Evolutionary conservation across 2,113 vertebrate species (phyloP).

Genomic region (Uria lomvia): DNA sequence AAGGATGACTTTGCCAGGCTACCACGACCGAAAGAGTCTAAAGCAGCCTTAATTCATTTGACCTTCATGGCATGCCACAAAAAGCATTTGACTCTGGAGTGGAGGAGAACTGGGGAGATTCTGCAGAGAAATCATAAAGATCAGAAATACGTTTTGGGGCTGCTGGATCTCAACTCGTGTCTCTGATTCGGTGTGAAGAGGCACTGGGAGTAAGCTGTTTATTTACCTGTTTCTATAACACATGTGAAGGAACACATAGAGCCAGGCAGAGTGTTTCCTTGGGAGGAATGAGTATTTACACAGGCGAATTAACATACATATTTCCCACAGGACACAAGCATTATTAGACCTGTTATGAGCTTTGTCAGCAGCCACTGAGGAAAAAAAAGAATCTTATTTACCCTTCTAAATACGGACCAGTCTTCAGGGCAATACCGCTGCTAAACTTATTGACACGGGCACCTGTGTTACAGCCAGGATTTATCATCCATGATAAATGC

Average conservation of each 20-base stretch:
- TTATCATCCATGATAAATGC: neutral
- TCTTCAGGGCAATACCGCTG: neutral
- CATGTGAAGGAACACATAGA: neutral
- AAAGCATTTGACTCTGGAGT: neutral
- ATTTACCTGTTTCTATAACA: neutral
- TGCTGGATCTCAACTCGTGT: neutral
- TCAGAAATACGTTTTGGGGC: neutral
- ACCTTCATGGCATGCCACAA: neutral
- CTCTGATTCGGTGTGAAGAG: neutral
- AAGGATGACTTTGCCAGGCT: neutral
- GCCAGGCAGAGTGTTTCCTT: neutral
- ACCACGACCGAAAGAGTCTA: neutral
- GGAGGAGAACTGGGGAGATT: neutral
- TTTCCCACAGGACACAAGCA: constrained; percentile 50
- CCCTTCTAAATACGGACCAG: neutral
- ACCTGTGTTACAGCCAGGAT: neutral
- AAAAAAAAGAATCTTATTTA: constrained; percentile 18
- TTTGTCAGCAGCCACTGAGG: neutral
- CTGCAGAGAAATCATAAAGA: neutral
- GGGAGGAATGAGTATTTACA: neutral
- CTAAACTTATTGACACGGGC: neutral
- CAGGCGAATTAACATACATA: constrained; percentile 49
- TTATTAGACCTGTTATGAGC: constrained; percentile 33
- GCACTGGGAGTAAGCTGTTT: neutral
- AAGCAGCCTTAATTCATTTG: neutral